These are phyloP conservation scores for Sturnira hondurensis DNA, from an alignment of 2,113 vertebrate genomes.

Conservation along the genomic window DNA sequence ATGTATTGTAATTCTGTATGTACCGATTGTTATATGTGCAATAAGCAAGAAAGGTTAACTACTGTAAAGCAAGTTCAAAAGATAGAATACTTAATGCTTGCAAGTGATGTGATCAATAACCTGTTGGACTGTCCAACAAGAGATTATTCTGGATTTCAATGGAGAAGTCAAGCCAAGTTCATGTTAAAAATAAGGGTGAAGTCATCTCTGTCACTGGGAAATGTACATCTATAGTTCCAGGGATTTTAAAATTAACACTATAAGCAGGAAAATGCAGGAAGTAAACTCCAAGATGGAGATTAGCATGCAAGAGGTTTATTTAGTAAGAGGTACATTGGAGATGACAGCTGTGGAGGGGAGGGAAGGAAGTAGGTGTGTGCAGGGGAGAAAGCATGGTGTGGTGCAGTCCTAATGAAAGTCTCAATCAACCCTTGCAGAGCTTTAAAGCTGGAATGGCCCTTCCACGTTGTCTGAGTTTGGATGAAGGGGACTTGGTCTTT, in stretches of 20 bases:
- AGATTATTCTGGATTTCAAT: slow-evolving; percentile 14
- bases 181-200: neutral
- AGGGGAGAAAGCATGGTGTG: neutral
- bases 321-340: neutral
- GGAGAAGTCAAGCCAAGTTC: neutral
- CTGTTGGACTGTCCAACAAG: neutral
- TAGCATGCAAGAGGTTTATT: neutral
- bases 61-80: neutral
- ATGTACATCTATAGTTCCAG: neutral
- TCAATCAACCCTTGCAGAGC: neutral
- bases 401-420: neutral
- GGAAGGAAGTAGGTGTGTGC: neutral
- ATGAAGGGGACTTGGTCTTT: neutral
- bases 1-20: neutral
- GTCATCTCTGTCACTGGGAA: neutral
- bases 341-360: neutral
- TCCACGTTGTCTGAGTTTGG: neutral
- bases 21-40: neutral
- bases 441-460: neutral
- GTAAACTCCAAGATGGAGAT: neutral
- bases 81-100: neutral
- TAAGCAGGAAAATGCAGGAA: neutral
- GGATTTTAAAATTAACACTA: neutral
- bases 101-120: neutral
- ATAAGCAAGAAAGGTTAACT: neutral